Percentiles rank a stretch among this genome's conserved stretches.
Conservation (phyloP, 2,797 vertebrate genomes). For the Epinephelus awoara region DNA sequence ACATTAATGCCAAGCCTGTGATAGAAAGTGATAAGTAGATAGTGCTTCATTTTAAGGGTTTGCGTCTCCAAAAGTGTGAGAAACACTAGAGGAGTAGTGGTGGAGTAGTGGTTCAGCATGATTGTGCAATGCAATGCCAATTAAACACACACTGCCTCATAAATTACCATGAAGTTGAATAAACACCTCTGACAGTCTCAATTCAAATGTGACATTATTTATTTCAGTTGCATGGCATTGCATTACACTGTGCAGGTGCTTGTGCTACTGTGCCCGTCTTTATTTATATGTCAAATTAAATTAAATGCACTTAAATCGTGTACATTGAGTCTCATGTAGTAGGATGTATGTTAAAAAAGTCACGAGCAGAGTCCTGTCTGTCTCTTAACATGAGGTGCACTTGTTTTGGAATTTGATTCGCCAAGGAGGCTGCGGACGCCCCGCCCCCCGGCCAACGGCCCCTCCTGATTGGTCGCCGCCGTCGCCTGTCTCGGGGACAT, state of each 20-base stretch:
- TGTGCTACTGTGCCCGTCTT: background rate
- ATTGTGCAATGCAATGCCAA: background rate
- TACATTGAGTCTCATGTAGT: constrained; percentile 1
- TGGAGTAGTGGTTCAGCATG: background rate
- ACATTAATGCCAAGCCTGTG: background rate
- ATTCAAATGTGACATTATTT: background rate
- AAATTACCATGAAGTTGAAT: background rate
- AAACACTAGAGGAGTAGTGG: background rate
- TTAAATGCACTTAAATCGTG: background rate
- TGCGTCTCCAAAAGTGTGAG: background rate
- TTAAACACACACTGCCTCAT: background rate
- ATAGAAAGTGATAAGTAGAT: background rate
- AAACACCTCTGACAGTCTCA: background rate
- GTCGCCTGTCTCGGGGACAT: constrained; percentile 81
- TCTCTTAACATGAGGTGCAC: constrained; percentile 82
- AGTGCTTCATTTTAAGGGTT: background rate
- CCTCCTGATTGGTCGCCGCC: constrained; percentile 78
- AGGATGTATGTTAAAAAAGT: constrained; percentile 71
- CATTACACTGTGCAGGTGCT: background rate
- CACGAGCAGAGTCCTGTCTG: constrained; percentile 79
- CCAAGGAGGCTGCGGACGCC: constrained; percentile 58
- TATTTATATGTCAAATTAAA: background rate
- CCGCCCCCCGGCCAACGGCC: constrained; percentile 69
- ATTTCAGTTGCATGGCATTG: background rate
- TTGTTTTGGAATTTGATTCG: constrained; percentile 85